phyloP scores from a whole-genome alignment of 2,797 vertebrate genomes.

The Arnoldichthys spilopterus region DNA sequence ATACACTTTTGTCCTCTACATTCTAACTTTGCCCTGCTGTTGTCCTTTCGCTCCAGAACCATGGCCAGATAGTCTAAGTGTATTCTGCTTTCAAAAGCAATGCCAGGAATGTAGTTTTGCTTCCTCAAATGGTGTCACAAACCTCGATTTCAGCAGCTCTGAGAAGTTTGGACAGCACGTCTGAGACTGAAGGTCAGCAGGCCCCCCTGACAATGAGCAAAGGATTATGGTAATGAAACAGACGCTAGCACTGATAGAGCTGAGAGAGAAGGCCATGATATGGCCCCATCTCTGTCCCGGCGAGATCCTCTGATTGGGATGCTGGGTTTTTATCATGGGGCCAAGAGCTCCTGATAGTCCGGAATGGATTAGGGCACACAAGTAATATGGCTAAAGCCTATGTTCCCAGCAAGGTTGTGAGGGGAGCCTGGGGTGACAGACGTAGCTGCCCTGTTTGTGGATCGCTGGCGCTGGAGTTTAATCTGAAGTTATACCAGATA shows the following conservation, averaged over 20 bases:
- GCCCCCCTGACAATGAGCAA: conserved; percentile 66
- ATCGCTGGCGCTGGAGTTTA: conserved; percentile 23
- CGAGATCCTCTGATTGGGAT: conserved; percentile 56
- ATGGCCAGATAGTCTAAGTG: neutral
- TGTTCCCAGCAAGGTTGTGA: conserved; percentile 1
- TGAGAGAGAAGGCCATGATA: conserved; percentile 31
- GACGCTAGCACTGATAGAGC: conserved; percentile 57
- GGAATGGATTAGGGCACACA: conserved; percentile 44
- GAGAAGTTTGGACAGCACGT: conserved; percentile 46
- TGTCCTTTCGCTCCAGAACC: neutral
- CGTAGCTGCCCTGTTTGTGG: conserved; percentile 36
- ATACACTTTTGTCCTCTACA: neutral
- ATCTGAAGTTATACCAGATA: conserved; percentile 31
- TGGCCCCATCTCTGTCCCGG: conserved; percentile 66
- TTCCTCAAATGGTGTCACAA: conserved; percentile 14
- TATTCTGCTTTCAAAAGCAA: neutral
- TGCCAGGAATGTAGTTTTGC: neutral
- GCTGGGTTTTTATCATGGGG: conserved; percentile 56
- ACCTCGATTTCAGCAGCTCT: neutral
- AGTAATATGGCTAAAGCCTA: conserved; percentile 40
- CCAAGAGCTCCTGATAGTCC: conserved; percentile 26
- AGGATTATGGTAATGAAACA: conserved; percentile 67
- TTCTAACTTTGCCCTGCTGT: neutral
- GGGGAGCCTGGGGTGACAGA: neutral
- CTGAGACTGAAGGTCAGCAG: conserved; percentile 70